These are phyloP conservation scores for Aleadryas rufinucha DNA, from an alignment of 2,113 vertebrate species.

Conservation along the genomic window DNA sequence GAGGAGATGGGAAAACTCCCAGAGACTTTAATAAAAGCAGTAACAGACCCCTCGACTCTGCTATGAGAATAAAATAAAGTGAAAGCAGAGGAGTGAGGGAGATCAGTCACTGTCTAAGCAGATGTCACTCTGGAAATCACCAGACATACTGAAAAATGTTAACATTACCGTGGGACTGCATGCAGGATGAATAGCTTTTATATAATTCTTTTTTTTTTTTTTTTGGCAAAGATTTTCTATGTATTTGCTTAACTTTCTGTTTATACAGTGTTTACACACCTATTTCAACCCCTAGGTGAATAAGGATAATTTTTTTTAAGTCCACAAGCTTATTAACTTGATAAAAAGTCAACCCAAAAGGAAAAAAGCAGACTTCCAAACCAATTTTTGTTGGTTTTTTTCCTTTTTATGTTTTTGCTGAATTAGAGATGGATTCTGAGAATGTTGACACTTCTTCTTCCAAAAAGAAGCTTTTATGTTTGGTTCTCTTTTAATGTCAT, in stretches of 20 bases:
- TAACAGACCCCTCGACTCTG: not conserved
- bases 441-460: constrained; percentile 13
- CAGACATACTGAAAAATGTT: not conserved
- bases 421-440: not conserved
- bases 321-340: not conserved
- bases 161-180: not conserved
- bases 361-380: not conserved
- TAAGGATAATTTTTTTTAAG: not conserved
- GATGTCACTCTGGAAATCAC: not conserved
- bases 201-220: not conserved
- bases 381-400: not conserved
- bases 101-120: not conserved
- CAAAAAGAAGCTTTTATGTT: constrained; percentile 15
- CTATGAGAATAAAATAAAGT: not conserved
- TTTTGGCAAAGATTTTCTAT: not conserved
- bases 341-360: not conserved
- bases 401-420: not conserved
- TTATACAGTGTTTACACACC: not conserved
- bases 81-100: not conserved
- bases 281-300: not conserved
- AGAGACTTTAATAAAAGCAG: not conserved
- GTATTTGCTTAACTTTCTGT: not conserved
- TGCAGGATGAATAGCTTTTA: not conserved
- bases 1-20: not conserved
- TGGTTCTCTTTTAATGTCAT: not conserved